Evolutionary conservation across 2,888 invertebrate species (phyloP).

Genomic region (Calephelis perditalis): DNA sequence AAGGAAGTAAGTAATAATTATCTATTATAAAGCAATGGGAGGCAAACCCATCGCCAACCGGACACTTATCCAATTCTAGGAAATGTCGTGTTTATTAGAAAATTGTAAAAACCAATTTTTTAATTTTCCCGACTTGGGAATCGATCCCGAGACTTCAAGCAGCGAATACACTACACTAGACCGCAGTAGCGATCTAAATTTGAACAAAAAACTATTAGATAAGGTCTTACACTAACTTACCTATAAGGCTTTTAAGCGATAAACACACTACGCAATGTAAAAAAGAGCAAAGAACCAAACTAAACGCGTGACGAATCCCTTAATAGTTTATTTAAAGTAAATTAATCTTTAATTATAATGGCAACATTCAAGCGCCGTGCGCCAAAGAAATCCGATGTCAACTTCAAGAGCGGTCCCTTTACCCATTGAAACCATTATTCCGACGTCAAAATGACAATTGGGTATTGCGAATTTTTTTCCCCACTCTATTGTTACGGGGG

Average conservation of each 20-base stretch:
- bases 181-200: too few species aligned
- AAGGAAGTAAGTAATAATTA: too few species aligned
- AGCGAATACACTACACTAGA: too few species aligned
- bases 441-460: slow-evolving; percentile 50
- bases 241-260: neutral
- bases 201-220: too few species aligned
- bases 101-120: too few species aligned
- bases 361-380: slow-evolving; percentile 39
- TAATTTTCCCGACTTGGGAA: too few species aligned
- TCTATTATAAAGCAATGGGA: too few species aligned
- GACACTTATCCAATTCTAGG: too few species aligned
- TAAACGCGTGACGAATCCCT: neutral
- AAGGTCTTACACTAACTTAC: too few species aligned
- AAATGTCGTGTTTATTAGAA: too few species aligned
- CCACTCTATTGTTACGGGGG: slow-evolving; percentile 51
- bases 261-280: neutral
- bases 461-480: slow-evolving; percentile 55
- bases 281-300: neutral
- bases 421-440: slow-evolving; percentile 49
- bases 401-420: slow-evolving; percentile 23
- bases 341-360: slow-evolving; percentile 10
- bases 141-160: too few species aligned
- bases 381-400: slow-evolving; percentile 29
- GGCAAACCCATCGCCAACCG: too few species aligned
- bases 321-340: slow-evolving; percentile 10